Base-by-base conservation (phyloP, 2,797 vertebrate genomes). In the Megalops cyprinoides region DNA sequence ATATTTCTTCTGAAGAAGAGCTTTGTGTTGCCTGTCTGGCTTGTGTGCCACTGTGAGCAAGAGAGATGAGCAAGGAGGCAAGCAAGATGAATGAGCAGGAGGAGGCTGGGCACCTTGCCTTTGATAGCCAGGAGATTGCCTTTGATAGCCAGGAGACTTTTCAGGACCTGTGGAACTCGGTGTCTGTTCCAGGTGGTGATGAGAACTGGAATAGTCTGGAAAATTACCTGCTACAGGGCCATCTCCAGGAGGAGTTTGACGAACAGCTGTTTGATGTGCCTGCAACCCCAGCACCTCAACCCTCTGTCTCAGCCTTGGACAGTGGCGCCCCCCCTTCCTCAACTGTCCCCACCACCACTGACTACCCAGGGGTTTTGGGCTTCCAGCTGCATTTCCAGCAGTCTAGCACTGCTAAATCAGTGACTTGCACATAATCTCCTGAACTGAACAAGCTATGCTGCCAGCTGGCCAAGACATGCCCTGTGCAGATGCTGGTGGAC, bases 391-490 rank as follows among this genome's bases (percentile, higher is more conserved):
- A 77, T 31, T 95, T 96, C 76, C 90, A 91, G 34, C 84, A 91
- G 2, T 93, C 93, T 0, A 92, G 93, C 65, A 95, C 91, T 0
- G 92, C 94, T 83, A 96, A 96, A 44, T 95, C 94, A 0, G 94
- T 94, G 55, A 96, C 93, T 18, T 95, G 92, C 85, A 96, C 94
- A 7, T 95, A 92, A 39, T 95, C 94, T 0, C 74, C 87, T 0
- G 34, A 37, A 0, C 89, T 95, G 49, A 95, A 95, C 78, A 96
- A 96, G 82, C 86, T 96, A 0, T 96, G 89, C 74, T 96, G 95
- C 82, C 94, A 95, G 82, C 84, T 94, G 62, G 92, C 91, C 0
- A 94, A 93, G 85, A 95, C 94, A 0, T 96, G 95, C 79, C 92
- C 93, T 0, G 90, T 95, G 12, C 90, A 94, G 77, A 86, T 96